phyloP scores from a whole-genome alignment of 2,888 invertebrate species.

The Epistrophe grossulariae region DNA sequence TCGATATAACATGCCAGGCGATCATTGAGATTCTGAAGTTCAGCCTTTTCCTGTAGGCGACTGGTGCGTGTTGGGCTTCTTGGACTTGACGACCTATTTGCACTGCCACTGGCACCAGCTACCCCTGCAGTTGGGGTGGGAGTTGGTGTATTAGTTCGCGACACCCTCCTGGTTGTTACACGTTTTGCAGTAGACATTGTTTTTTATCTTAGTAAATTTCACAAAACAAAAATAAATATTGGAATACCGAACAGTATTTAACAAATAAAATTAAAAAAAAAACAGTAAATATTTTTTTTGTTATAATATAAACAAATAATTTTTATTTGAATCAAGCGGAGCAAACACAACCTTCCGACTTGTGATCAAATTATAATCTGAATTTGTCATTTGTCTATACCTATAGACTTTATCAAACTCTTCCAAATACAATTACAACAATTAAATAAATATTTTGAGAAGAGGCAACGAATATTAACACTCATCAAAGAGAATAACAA shows the following conservation, averaged over 20 bases:
- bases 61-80: slow-evolving; percentile 94
- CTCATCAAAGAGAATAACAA: slow-evolving; percentile 15
- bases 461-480: not conserved
- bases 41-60: slow-evolving; percentile 96
- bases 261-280: not conserved
- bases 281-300: not conserved
- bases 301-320: slow-evolving; percentile 2
- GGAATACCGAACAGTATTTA: not conserved
- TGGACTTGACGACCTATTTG: slow-evolving; percentile 85
- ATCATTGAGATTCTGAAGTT: slow-evolving; percentile 97
- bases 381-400: not conserved
- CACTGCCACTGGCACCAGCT: slow-evolving; percentile 68
- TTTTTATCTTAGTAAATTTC: not conserved
- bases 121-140: slow-evolving; percentile 76
- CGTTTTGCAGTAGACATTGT: slow-evolving; percentile 78
- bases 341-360: slow-evolving; percentile 45
- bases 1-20: slow-evolving; percentile 98
- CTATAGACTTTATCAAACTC: slow-evolving; percentile 18
- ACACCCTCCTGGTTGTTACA: slow-evolving; percentile 80
- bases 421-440: slow-evolving; percentile 22
- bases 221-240: not conserved
- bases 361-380: slow-evolving; percentile 59
- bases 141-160: slow-evolving; percentile 81
- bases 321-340: slow-evolving; percentile 10
- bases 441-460: slow-evolving; percentile 11